phyloP scores from a whole-genome alignment of 2,888 invertebrate species.

The Drosophila mettleri region DNA sequence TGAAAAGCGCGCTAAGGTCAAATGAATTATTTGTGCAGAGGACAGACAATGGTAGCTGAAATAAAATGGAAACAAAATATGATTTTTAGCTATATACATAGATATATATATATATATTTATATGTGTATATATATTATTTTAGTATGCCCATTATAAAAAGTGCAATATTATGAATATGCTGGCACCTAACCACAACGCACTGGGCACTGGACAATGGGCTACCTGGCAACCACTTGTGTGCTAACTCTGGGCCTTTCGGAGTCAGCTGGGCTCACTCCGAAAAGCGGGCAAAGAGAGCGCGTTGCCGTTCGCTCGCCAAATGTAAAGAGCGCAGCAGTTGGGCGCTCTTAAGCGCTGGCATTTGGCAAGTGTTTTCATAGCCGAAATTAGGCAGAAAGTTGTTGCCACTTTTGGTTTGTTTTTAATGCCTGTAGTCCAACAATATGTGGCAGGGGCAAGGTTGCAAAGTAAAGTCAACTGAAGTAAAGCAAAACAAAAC shows the following conservation, averaged over 20 bases:
- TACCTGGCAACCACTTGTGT: conserved; percentile 70
- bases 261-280: conserved; percentile 62
- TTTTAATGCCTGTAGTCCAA: conserved; percentile 34
- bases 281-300: conserved; percentile 30
- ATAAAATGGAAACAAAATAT: conserved; percentile 9
- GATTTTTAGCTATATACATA: neutral
- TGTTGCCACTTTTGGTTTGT: conserved; percentile 43
- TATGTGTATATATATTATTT: neutral
- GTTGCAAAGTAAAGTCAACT: conserved; percentile 10
- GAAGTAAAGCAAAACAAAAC: conserved; percentile 37
- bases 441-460: neutral
- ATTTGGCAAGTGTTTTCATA: conserved; percentile 38
- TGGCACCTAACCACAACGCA: conserved; percentile 20
- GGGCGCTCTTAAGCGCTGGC: conserved; percentile 41
- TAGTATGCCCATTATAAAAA: conserved; percentile 13
- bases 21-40: conserved; percentile 8
- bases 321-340: neutral
- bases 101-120: neutral
- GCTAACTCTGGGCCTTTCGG: conserved; percentile 52
- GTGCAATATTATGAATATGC: conserved; percentile 22
- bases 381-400: conserved; percentile 41
- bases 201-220: neutral
- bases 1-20: conserved; percentile 14
- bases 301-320: too few relatives aligned
- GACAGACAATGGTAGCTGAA: conserved; percentile 1